phyloP scores from a whole-genome alignment of 2,113 vertebrate genomes.

The Phylloscopus trochilus region DNA sequence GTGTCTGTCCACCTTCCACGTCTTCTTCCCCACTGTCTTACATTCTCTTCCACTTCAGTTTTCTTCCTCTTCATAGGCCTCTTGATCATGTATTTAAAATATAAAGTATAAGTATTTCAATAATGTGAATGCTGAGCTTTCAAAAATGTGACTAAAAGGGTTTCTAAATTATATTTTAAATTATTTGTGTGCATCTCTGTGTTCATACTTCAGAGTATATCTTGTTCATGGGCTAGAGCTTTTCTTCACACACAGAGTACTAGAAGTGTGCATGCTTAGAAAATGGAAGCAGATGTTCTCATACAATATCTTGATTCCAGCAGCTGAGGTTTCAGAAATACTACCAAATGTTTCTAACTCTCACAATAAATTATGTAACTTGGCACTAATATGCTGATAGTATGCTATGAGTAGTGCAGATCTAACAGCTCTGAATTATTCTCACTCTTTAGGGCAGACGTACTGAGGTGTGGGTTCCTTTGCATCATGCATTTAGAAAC shows the following conservation, averaged over 20 bases:
- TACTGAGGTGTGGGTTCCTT: slow-evolving; percentile 57
- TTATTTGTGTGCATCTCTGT: neutral
- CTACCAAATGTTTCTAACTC: slow-evolving; percentile 15
- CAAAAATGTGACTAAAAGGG: neutral
- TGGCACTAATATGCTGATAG: slow-evolving; percentile 3
- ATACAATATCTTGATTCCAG: slow-evolving; percentile 25
- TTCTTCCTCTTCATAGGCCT: neutral
- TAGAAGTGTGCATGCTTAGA: neutral
- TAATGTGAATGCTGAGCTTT: neutral
- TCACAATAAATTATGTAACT: slow-evolving; percentile 37
- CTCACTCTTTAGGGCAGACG: slow-evolving; percentile 4
- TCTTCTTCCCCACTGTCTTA: neutral
- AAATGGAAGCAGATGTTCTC: slow-evolving; percentile 38
- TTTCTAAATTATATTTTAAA: neutral
- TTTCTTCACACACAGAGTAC: neutral
- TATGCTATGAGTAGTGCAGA: neutral
- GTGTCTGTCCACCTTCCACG: neutral
- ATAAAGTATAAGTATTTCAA: neutral
- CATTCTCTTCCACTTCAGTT: neutral
- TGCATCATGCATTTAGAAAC: slow-evolving; percentile 33
- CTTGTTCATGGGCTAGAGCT: neutral
- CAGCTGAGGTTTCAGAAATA: slow-evolving; percentile 43
- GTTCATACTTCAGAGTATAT: neutral
- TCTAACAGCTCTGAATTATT: slow-evolving; percentile 46
- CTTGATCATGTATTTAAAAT: neutral